These are phyloP conservation scores for Chamaea fasciata DNA, from an alignment of 2,113 vertebrate species.

Conservation along the genomic window DNA sequence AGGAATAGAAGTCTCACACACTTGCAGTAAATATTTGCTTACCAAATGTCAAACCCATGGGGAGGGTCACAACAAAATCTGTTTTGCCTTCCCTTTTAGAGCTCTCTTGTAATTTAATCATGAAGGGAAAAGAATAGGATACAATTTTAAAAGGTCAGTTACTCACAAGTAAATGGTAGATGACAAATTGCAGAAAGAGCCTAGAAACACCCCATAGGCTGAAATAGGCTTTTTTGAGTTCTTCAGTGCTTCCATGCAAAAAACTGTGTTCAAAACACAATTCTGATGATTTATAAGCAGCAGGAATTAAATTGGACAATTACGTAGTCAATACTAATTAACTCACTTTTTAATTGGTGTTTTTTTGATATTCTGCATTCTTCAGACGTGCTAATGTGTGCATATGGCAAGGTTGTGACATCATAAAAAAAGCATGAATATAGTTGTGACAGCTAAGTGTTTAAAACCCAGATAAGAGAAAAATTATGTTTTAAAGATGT, in stretches of 20 bases:
- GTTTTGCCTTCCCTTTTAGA: not conserved
- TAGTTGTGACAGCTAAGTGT: not conserved
- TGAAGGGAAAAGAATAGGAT: not conserved
- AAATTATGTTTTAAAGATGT: not conserved
- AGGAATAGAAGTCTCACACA: not conserved
- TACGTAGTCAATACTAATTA: not conserved
- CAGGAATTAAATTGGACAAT: not conserved
- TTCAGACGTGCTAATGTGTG: not conserved
- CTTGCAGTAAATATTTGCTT: not conserved
- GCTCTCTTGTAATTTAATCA: not conserved
- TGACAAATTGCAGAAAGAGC: not conserved
- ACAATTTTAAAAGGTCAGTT: conserved; percentile 25
- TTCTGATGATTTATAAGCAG: not conserved
- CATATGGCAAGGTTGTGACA: not conserved
- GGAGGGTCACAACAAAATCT: not conserved
- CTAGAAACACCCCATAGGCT: not conserved
- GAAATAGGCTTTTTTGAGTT: not conserved
- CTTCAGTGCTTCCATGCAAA: not conserved
- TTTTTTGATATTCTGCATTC: not conserved
- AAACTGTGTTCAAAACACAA: not conserved
- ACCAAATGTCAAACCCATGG: not conserved
- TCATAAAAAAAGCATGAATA: not conserved
- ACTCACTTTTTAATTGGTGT: not conserved
- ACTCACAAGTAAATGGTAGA: not conserved
- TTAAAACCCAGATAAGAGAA: not conserved